phyloP scores from a whole-genome alignment of 1,140 invertebrate species.

The Dryas iulia region DNA sequence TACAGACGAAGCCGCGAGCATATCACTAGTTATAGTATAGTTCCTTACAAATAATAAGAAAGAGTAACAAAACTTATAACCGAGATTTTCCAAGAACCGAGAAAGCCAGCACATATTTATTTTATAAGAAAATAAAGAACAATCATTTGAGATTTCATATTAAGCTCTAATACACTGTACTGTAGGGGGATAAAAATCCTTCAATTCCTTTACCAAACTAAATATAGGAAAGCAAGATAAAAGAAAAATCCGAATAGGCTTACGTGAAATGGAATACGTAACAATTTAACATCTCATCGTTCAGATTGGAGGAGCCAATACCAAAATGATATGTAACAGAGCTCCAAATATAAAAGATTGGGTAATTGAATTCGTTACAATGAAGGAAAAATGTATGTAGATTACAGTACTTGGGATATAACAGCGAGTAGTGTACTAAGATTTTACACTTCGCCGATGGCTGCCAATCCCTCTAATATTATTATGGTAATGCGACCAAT shows the following conservation, averaged over 20 bases:
- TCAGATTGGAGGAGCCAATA: slow-evolving; percentile 42
- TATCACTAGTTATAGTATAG: no score
- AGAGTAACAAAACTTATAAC: neutral
- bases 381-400: slow-evolving; percentile 64
- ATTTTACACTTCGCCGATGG: slow-evolving; percentile 70
- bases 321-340: slow-evolving; percentile 51
- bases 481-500: slow-evolving; percentile 75
- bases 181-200: neutral
- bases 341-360: slow-evolving; percentile 64
- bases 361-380: slow-evolving; percentile 69
- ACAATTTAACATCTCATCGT: slow-evolving; percentile 39
- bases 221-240: slow-evolving; percentile 17
- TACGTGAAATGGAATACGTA: slow-evolving; percentile 34
- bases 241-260: slow-evolving; percentile 25
- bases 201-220: slow-evolving; percentile 2
- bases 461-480: slow-evolving; percentile 75
- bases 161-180: slow-evolving; percentile 4
- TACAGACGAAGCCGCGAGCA: no score
- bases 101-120: neutral
- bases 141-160: neutral
- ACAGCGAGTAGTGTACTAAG: slow-evolving; percentile 62
- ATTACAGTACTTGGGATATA: slow-evolving; percentile 64
- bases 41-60: neutral
- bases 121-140: slow-evolving; percentile 1
- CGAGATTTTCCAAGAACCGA: neutral